Evolutionary conservation across 2,888 invertebrate genomes (phyloP).

Genomic region (Chamaedrilus cognettii): DNA sequence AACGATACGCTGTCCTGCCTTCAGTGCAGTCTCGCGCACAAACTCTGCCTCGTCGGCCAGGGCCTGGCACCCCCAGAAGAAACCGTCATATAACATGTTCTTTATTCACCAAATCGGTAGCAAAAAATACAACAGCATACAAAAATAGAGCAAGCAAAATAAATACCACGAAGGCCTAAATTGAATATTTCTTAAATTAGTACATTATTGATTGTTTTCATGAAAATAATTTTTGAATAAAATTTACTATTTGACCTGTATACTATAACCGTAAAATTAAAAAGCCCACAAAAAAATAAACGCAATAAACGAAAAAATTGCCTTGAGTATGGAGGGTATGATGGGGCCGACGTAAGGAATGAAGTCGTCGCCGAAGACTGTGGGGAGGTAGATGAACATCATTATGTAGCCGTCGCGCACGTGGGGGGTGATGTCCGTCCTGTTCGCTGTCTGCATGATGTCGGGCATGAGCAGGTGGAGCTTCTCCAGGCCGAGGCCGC

Average conservation of each 20-base stretch:
- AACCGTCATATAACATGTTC: too few species aligned
- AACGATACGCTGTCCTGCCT: slow-evolving; percentile 96
- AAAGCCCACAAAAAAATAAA: too few species aligned
- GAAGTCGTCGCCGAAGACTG: slow-evolving; percentile 94
- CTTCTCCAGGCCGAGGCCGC: slow-evolving; percentile 92
- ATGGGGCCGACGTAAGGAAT: slow-evolving; percentile 95
- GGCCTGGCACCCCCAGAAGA: slow-evolving; percentile 66
- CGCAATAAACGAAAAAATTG: too few species aligned
- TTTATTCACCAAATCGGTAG: background rate
- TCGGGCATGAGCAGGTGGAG: slow-evolving; percentile 97
- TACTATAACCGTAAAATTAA: too few species aligned
- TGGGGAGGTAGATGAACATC: slow-evolving; percentile 99
- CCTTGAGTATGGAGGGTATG: slow-evolving; percentile 92
- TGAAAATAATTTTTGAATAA: too few species aligned
- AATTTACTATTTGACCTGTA: too few species aligned
- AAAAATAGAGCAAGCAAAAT: too few species aligned
- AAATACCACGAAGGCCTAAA: too few species aligned
- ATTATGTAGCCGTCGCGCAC: slow-evolving; percentile 99
- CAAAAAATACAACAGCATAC: background rate
- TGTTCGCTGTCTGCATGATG: slow-evolving; percentile 90
- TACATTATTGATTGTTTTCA: too few species aligned
- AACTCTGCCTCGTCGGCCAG: slow-evolving; percentile 99
- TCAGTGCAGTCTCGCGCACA: slow-evolving; percentile 94
- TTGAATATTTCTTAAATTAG: too few species aligned
- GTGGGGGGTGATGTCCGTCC: slow-evolving; percentile 76